These are phyloP conservation scores for Euwallacea fornicatus DNA, from an alignment of 1,140 invertebrate genomes.

Conservation along the genomic window DNA sequence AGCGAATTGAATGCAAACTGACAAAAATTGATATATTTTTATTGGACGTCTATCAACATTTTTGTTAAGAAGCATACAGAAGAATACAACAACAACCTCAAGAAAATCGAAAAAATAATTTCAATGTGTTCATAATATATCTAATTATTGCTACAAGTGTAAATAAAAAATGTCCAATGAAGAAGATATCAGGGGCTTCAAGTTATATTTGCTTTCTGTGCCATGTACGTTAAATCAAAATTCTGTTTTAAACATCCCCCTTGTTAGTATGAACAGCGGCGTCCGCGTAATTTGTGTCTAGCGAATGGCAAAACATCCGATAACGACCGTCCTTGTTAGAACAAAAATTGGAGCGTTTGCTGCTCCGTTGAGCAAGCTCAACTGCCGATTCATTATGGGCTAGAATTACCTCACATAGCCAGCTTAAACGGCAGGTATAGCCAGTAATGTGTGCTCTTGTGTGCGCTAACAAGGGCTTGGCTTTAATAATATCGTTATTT, in stretches of 20 bases:
- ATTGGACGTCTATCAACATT: no score
- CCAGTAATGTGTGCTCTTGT: constrained; percentile 6
- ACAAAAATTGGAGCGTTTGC: constrained; percentile 22
- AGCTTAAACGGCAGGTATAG: constrained; percentile 23
- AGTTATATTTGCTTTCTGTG: no score
- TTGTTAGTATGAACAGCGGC: constrained; percentile 14
- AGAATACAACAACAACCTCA: no score
- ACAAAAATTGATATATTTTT: constrained; percentile 29
- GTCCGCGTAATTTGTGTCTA: constrained; percentile 7
- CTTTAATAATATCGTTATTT: constrained; percentile 23
- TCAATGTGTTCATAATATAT: no score
- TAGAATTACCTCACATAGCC: constrained; percentile 7
- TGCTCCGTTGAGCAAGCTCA: constrained; percentile 24
- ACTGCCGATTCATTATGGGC: constrained; percentile 30
- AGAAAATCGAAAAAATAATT: no score
- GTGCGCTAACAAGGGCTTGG: constrained; percentile 12
- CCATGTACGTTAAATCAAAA: background rate
- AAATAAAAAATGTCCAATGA: no score
- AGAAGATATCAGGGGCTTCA: no score
- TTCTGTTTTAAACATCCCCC: background rate
- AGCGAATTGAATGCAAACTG: constrained; percentile 31
- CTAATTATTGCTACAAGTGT: no score
- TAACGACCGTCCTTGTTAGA: constrained; percentile 32
- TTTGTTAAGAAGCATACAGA: no score
- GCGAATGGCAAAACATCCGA: constrained; percentile 18